Conservation (phyloP, 2,888 invertebrate genomes). For the Stegophylla sp. region DNA sequence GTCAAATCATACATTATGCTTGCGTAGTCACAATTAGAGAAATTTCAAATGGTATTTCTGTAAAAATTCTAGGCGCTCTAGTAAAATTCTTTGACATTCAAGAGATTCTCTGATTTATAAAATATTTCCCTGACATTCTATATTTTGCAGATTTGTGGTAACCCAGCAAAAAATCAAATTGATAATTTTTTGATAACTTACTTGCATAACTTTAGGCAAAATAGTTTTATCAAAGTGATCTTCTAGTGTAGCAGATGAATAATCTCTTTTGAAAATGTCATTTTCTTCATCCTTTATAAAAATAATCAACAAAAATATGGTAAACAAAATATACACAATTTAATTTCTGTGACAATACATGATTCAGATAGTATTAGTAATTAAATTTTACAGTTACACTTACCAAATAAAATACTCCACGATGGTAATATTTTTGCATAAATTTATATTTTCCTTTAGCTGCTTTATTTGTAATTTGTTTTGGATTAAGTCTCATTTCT, state of each 20-base stretch:
- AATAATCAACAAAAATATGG: no score
- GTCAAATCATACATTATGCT: no score
- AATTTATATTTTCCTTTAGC: constrained; percentile 99
- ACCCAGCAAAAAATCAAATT: background rate
- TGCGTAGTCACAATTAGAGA: no score
- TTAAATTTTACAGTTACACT: no score
- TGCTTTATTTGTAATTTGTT: constrained; percentile 89
- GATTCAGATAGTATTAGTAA: background rate
- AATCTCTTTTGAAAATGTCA: constrained; percentile 88
- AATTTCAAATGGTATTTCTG: no score
- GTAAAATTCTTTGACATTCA: no score
- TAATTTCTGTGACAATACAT: background rate
- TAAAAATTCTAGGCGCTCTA: no score
- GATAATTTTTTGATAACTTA: constrained; percentile 62
- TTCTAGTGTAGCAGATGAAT: constrained; percentile 93
- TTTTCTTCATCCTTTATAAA: constrained; percentile 79
- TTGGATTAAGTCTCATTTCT: constrained; percentile 89
- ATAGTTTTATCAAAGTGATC: constrained; percentile 99
- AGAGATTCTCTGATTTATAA: no score
- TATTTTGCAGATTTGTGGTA: no score
- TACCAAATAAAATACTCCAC: constrained; percentile 96
- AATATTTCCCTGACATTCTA: no score
- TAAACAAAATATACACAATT: constrained; percentile 4
- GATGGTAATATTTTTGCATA: constrained; percentile 98
- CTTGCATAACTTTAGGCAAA: constrained; percentile 98